phyloP scores from a whole-genome alignment of 2,797 vertebrate genomes.

The Anomalospiza imberbis region DNA sequence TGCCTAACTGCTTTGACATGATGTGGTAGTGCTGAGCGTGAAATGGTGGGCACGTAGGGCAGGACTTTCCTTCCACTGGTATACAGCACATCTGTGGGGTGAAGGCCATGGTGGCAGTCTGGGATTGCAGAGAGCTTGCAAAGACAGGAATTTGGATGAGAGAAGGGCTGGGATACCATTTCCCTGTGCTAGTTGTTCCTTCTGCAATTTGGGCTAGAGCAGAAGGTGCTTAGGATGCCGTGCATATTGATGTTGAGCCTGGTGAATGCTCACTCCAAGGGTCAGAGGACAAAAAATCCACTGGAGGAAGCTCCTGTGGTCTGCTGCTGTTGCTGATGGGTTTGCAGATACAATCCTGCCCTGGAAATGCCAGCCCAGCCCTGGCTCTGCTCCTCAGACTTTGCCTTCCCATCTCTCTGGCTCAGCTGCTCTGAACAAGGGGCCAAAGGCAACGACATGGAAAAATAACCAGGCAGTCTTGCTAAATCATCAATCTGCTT shows the following conservation, averaged over 20 bases:
- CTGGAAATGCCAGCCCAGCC: background rate
- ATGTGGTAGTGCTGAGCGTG: background rate
- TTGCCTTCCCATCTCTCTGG: background rate
- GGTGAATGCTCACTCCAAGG: background rate
- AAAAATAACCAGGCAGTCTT: background rate
- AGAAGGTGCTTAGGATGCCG: background rate
- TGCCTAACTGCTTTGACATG: background rate
- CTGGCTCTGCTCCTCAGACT: background rate
- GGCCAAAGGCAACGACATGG: background rate
- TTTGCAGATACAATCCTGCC: background rate
- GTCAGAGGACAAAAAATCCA: background rate
- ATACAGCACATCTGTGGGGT: background rate
- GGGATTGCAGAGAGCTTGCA: background rate
- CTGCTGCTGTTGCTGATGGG: background rate
- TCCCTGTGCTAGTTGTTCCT: background rate
- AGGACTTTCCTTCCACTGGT: background rate
- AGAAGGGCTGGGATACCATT: background rate
- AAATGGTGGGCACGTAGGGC: background rate
- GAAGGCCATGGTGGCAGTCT: background rate
- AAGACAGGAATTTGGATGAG: background rate
- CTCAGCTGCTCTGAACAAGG: background rate
- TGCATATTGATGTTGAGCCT: background rate
- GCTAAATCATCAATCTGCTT: background rate
- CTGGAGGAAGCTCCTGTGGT: background rate
- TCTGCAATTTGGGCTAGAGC: background rate